Evolutionary conservation across 2,797 vertebrate species (phyloP).

Genomic region (Meda fulgida): DNA sequence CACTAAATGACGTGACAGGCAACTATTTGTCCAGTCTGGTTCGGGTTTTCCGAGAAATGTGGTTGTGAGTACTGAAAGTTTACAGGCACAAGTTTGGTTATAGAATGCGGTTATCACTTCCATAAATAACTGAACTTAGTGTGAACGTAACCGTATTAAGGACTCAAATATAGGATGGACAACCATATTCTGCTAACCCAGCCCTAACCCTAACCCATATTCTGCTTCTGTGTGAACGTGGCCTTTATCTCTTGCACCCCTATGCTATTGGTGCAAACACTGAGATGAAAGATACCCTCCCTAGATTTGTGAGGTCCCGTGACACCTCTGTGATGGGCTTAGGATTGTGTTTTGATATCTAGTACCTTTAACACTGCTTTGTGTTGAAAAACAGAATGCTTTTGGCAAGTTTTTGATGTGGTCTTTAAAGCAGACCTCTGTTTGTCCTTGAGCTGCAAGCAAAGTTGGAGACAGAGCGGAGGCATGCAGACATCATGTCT

Average conservation of each 20-base stretch:
- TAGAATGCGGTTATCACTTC: not conserved
- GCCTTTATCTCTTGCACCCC: not conserved
- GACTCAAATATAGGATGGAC: not conserved
- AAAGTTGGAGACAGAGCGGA: conserved; percentile 12
- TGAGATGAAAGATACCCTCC: conserved; percentile 7
- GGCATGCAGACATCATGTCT: conserved; percentile 23
- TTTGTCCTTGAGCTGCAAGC: conserved; percentile 36
- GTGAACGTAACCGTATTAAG: not conserved
- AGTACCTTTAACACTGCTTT: not conserved
- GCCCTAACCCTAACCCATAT: not conserved
- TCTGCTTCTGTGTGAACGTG: not conserved
- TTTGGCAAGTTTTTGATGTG: conserved; percentile 18
- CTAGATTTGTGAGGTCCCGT: not conserved
- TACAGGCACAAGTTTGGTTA: not conserved
- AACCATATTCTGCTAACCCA: not conserved
- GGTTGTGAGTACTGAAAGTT: not conserved
- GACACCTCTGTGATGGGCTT: not conserved
- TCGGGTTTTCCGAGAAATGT: not conserved
- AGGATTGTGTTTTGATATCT: conserved; percentile 8
- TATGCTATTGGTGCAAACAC: not conserved
- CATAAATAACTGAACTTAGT: not conserved
- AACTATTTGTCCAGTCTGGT: not conserved
- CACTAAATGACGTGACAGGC: not conserved
- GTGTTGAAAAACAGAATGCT: not conserved
- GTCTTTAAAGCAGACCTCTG: conserved; percentile 37